Evolutionary conservation across 2,113 vertebrate genomes (phyloP), one percentile per base, ranked within the genome.

Genomic region (Pipa parva): DNA sequence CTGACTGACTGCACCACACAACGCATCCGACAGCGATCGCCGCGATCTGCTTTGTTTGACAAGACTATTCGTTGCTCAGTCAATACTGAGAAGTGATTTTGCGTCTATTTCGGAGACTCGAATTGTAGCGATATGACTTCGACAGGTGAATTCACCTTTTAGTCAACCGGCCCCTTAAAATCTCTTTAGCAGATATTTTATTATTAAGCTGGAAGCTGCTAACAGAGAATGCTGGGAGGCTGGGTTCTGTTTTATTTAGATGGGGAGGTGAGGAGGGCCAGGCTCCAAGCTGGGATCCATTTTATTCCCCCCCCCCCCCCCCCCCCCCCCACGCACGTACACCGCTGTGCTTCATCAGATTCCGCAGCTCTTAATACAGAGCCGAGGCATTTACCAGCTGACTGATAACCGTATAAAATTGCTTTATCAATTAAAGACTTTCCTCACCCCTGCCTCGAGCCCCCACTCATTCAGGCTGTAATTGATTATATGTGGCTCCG

Each of bases 401-500:
- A 98, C 92, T 95, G 95, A 98, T 97, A 93, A 95, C 93, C 95
- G 85, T 98, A 92, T 91, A 96, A 96, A 98, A 98, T 97, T 97
- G 95, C 95, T 97, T 97, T 97, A 96, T 97, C 93, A 90, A 89
- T 88, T 88, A 91, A 94, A 95, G 85, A 82, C 85, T 84, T 85
- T 85, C 46, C 4, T 11, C 31, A 49, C 62, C 62, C 62, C 49
- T 17, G 15, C 33, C 10, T n/a, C n/a, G 31, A 4, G 50, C 15
- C 7, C 21, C 28, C 15, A 79, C 77, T 39, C 46, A 88, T 90
- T 95, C 85, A 91, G 87, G 83, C 88, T 87, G 88, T 95, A 97
- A 98, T 98, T 95, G 95, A 97, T 97, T 97, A 97, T 94, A 94
- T 63, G 93, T 93, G 92, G 90, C 91, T 85, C 87, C 85, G 80